These are phyloP conservation scores for Orius insidiosus DNA, from an alignment of 1,140 invertebrate species.

Conservation along the genomic window DNA sequence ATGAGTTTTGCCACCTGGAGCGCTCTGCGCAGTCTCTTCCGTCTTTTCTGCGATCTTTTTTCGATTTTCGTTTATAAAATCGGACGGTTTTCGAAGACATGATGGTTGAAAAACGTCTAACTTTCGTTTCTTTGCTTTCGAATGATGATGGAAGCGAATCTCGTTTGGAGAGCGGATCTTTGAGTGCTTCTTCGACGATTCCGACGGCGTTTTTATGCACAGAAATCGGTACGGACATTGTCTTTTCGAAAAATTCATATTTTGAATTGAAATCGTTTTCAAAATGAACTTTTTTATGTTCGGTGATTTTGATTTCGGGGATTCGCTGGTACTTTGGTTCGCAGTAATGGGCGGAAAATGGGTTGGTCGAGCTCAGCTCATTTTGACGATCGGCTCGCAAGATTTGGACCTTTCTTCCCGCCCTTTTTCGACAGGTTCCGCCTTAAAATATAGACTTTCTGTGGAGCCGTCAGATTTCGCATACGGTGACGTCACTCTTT, in stretches of 20 bases:
- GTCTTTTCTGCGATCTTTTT: too few species aligned
- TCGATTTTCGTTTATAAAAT: constrained; percentile 2
- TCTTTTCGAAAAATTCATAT: constrained; percentile 9
- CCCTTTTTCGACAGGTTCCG: neutral
- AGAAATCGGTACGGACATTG: neutral
- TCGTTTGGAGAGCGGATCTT: neutral
- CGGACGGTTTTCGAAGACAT: constrained; percentile 1
- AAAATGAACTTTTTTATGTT: neutral
- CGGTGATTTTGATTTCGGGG: neutral
- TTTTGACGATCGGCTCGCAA: constrained; percentile 3
- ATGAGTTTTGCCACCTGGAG: too few species aligned
- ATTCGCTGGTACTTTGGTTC: neutral
- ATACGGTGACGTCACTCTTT: neutral
- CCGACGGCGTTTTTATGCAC: constrained; percentile 3
- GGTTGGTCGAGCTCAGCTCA: neutral
- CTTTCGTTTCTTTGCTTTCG: neutral
- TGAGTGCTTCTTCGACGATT: constrained; percentile 1
- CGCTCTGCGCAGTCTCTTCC: too few species aligned
- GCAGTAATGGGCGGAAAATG: neutral
- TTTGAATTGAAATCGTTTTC: constrained; percentile 3
- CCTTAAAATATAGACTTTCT: constrained; percentile 1
- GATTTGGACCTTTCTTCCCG: constrained; percentile 9
- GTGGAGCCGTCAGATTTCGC: constrained; percentile 3
- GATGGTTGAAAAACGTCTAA: neutral
- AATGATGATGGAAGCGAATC: neutral